Conservation (phyloP, 1,140 invertebrate species). For the Bemisia tabaci region DNA sequence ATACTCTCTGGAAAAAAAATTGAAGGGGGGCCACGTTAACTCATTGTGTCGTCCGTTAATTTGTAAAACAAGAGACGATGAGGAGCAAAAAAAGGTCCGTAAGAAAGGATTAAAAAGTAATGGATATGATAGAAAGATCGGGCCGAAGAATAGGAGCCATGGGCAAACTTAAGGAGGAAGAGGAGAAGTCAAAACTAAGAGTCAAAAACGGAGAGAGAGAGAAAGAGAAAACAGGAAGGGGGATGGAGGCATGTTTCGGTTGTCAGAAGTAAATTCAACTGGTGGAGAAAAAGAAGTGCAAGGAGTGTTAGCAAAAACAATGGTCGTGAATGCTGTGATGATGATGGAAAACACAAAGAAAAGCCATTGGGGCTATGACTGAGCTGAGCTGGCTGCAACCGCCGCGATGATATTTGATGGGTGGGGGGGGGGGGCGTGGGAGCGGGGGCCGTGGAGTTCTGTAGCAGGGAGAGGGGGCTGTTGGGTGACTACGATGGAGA, state of each 20-base stretch:
- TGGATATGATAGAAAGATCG: too few species aligned
- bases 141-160: too few species aligned
- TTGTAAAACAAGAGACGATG: too few species aligned
- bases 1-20: too few species aligned
- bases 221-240: background rate
- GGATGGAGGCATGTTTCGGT: background rate
- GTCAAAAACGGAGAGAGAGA: background rate
- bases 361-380: background rate
- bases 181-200: background rate
- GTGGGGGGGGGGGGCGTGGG: background rate
- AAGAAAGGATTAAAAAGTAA: too few species aligned
- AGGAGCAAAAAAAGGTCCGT: too few species aligned
- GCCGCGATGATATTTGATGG: background rate
- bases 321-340: background rate
- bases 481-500: background rate
- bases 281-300: background rate
- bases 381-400: too few species aligned
- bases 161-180: background rate
- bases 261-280: background rate
- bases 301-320: background rate
- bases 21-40: too few species aligned
- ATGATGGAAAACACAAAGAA: background rate
- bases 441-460: too few species aligned
- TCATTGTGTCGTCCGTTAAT: too few species aligned
- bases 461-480: too few species aligned